phyloP scores from a whole-genome alignment of 2,888 invertebrate species.

The Leptopilina drosophilae region DNA sequence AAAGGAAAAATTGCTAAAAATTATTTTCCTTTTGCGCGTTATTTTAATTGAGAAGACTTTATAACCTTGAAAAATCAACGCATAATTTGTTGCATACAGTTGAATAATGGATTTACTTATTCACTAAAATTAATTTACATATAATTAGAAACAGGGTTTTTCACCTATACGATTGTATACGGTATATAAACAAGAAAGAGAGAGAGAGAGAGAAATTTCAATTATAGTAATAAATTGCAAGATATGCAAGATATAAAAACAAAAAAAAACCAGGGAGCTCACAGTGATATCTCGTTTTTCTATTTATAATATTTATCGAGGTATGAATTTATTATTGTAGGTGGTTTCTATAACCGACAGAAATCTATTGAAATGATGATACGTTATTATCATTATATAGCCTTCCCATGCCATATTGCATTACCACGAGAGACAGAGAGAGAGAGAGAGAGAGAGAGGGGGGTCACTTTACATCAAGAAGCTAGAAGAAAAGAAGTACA shows the following conservation, averaged over 20 bases:
- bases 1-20: too few relatives aligned
- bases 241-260: conserved; percentile 12
- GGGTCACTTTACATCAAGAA: background rate
- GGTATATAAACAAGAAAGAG: background rate
- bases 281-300: conserved; percentile 1
- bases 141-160: conserved; percentile 34
- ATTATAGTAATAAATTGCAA: conserved; percentile 11
- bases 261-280: background rate
- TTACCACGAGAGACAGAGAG: background rate
- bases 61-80: conserved; percentile 15
- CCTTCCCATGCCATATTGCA: conserved; percentile 22
- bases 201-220: conserved; percentile 19
- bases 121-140: conserved; percentile 14
- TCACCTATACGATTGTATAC: background rate
- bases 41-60: background rate
- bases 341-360: conserved; percentile 23
- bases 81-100: background rate
- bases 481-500: conserved; percentile 37
- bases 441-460: background rate
- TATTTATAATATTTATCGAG: conserved; percentile 33
- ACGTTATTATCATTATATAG: conserved; percentile 28
- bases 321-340: conserved; percentile 40
- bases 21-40: background rate
- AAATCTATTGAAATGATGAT: conserved; percentile 38
- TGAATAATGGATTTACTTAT: conserved; percentile 17